Base-by-base conservation (phyloP, 2,888 invertebrate genomes). In the Tetragonula carbonaria region DNA sequence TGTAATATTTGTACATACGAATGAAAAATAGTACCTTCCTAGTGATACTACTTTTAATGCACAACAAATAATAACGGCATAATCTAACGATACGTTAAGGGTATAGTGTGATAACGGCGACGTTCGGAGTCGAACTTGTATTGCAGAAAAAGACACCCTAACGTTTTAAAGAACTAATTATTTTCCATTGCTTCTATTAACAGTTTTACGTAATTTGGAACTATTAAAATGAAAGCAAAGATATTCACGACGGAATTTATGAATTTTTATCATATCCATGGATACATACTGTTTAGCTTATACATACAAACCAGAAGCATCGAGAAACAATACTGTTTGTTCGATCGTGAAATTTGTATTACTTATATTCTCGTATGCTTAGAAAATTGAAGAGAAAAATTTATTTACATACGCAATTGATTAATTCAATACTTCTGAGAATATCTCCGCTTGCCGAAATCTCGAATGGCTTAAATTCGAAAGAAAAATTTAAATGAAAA, bases 1-100 rank as follows among this genome's bases (percentile, higher is more conserved):
- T 85, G 81, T 83, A 90, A 74, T 82, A 80, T 88, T 88, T 88
- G 87, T 88, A 88, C 33, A 88, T 90, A 87, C 6, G n/a, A 77
- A 75, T 14, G 66, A 74, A 68, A 71, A 74, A 82, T 85, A 83
- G 87, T 85, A 87, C 78, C 82, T 90, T 88, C 65, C 74, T 88
- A 88, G 83, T 74, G 81, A 88, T 87, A 88, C 78, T 84, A 84
- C 79, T 77, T 80, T 53, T 81, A 84, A 87, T 86, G 87, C 88
- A 90, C 86, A 88, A 88, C 87, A 59, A 83, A 53, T 65, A 68
- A 75, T 68, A 62, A 57, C 57, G 74, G 65, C 63, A 65, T 68
- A 74, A 84, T 28, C 63, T 72, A 75, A 78, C 8, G 45, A 74
- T 62, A 55, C 68, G 72, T 72, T 65, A 38, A 68, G 63, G 72